Base-by-base conservation (phyloP, 2,888 invertebrate genomes). In the Marronus borbonicus region DNA sequence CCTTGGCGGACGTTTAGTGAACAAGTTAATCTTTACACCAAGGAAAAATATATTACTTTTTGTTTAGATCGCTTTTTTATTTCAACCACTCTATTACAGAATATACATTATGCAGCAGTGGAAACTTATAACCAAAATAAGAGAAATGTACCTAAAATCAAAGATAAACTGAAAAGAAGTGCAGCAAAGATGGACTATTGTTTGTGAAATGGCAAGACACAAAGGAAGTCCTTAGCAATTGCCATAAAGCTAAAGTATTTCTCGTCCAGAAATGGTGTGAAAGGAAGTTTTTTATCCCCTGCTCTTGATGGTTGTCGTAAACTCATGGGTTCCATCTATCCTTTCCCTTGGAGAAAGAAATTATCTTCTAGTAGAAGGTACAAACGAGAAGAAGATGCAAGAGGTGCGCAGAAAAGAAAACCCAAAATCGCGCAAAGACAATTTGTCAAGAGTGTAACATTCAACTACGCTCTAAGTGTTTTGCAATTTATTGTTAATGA, bases 231-330 rank as follows among this genome's bases (percentile, higher is more conserved):
- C n/a, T n/a, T n/a, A 17, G 17, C 17, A 17, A 17, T 17, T 17
- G 17, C 17, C 17, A 17, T 17, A 17, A 17, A 0, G 17, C 17
- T 17, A 17, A 17, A 17, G 17, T 17, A 17, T 17, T 17, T 17
- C 17, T 17, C 17, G 17, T 17, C 17, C 17, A 17, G 17, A 17
- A 17, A 17, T 17, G 17, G 17, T 17, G n/a, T 2, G 55, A 4
- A n/a, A 55, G 20, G n/a, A n/a, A 17, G 55, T 55, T 17, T 55
- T 55, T 8, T 20, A 55, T 20, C 3, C 66, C 80, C 5, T 84
- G 44, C 64, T 85, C 8, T 81, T 85, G 83, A 80, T 78, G 52
- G 78, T 81, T 28, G 81, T 81, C 65, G 82, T 83, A 66, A 39
- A 66, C 39, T 2, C 31, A 31, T 31, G 31, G 31, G 4, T 31